Evolutionary conservation across 2,113 vertebrate genomes (phyloP).

Genomic region (Sylvietta virens): DNA sequence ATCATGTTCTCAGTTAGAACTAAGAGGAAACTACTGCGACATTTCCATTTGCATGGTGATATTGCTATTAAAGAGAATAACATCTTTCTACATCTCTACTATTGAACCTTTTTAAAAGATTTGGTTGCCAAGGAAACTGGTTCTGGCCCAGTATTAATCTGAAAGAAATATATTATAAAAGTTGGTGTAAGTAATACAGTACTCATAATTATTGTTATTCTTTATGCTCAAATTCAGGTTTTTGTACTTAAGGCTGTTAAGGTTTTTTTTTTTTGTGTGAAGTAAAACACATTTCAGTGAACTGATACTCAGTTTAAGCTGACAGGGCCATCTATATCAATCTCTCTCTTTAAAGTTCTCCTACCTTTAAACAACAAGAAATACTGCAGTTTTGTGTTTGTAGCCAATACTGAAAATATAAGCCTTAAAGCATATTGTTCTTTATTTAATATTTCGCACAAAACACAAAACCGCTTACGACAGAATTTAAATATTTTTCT

Average conservation of each 20-base stretch:
- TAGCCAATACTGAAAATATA: slow-evolving; percentile 30
- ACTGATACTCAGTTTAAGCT: slow-evolving; percentile 52
- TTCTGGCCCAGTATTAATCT: slow-evolving; percentile 89
- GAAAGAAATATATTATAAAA: slow-evolving; percentile 76
- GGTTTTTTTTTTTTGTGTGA: slow-evolving; percentile 36
- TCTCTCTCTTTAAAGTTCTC: slow-evolving; percentile 52
- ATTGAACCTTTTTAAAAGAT: slow-evolving; percentile 79
- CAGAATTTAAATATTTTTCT: slow-evolving; percentile 73
- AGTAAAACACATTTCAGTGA: slow-evolving; percentile 44
- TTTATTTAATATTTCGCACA: slow-evolving; percentile 62
- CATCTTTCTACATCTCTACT: slow-evolving; percentile 63
- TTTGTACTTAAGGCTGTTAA: slow-evolving; percentile 12
- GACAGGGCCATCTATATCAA: slow-evolving; percentile 56
- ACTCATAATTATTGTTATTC: slow-evolving; percentile 38
- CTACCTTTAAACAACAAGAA: slow-evolving; percentile 40
- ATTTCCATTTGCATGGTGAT: slow-evolving; percentile 61
- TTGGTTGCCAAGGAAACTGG: slow-evolving; percentile 92
- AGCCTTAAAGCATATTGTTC: slow-evolving; percentile 36
- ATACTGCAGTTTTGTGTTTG: slow-evolving; percentile 35
- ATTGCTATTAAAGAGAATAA: slow-evolving; percentile 49
- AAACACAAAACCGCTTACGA: slow-evolving; percentile 62
- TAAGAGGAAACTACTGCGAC: slow-evolving; percentile 30
- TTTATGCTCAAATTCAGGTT: slow-evolving; percentile 36
- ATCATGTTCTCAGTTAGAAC: slow-evolving; percentile 40
- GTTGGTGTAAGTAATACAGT: slow-evolving; percentile 58